Percentiles rank a stretch among this genome's conserved stretches.
Conservation (phyloP, 2,797 vertebrate genomes). For the Astyanax mexicanus region DNA sequence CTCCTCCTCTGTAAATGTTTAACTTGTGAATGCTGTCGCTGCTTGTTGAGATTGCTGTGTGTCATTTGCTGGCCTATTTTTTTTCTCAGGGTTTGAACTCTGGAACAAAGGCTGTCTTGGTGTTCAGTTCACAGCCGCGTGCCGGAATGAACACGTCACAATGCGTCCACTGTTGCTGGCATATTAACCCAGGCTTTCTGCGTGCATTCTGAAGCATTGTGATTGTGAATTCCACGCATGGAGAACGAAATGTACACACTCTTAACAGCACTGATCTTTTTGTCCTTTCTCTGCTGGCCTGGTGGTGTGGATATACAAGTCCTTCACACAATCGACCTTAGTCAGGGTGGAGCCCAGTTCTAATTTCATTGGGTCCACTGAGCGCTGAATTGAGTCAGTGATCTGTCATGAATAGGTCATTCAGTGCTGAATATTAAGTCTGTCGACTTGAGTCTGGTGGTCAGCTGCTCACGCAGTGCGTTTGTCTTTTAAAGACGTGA, state of each 20-base stretch:
- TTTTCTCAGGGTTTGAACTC: conserved; percentile 62
- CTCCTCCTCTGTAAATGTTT: conserved; percentile 43
- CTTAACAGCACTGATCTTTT: neutral
- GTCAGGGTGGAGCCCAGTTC: conserved; percentile 61
- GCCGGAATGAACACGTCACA: conserved; percentile 66
- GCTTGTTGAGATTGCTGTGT: conserved; percentile 3
- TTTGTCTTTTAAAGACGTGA: conserved; percentile 5
- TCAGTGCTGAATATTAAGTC: conserved; percentile 74
- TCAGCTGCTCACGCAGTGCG: conserved; percentile 45
- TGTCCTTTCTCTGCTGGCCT: neutral
- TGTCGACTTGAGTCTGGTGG: conserved; percentile 35
- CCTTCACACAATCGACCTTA: conserved; percentile 55
- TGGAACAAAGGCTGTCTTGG: conserved; percentile 71
- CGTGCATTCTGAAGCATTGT: conserved; percentile 31
- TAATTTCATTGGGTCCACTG: conserved; percentile 63
- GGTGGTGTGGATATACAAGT: conserved; percentile 9
- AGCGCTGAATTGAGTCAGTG: conserved; percentile 73
- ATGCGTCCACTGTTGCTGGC: conserved; percentile 70
- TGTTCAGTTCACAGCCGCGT: conserved; percentile 50
- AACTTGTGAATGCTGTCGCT: conserved; percentile 1
- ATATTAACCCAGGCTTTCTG: conserved; percentile 57
- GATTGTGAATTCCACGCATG: conserved; percentile 40
- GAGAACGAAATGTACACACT: neutral
- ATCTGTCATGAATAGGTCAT: conserved; percentile 76
- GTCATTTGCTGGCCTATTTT: conserved; percentile 61